Base-by-base conservation (phyloP, 2,888 invertebrate species). In the Drosophila histrio region DNA sequence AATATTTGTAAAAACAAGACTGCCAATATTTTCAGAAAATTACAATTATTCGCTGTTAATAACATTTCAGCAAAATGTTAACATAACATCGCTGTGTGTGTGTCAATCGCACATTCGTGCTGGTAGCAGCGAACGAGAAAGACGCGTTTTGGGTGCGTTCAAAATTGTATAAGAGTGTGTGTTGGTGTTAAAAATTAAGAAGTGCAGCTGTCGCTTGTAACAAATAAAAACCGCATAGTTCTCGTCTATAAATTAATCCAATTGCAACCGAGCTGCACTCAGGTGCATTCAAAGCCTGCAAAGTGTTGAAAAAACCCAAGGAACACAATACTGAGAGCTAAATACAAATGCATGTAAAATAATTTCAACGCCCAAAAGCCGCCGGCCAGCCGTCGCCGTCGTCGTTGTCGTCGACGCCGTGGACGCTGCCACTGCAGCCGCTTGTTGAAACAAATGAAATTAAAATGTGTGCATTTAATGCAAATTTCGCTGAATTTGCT, bases 121-220 rank as follows among this genome's bases (percentile, higher is more conserved):
- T 74, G 66, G 60, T 66, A 77, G 60, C 77, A 78, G 74, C 78
- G 79, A 59, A 59, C 75, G 79, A 68, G 74, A 75, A 68, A 78
- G 78, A 68, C 75, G 78, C 79, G 78, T 68, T 73, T 75, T 78
- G 58, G 75, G 79, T 78, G 52, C 78, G 78, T 78, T 24, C 17
- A 38, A 34, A 28, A 9, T 50, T 58, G 49, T 39, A 28, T 59
- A 38, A 28, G 49, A 52, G 56, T 60, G 69, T 71, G 76, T 60
- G 81, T 70, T 73, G 68, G 63, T 76, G 75, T 78, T 46, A 52
- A 74, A 68, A 56, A 38, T 60, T 41, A 24, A 58, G 47, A 69
- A 80, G 65, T 84, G 88, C 88, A 84, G 88, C 84, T 84, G 84
- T 86, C 83, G 87, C 50, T 58, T 69, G 36, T 69, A 77, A 71